Conservation (phyloP, 2,888 invertebrate genomes). For the Lycaena phlaeas region DNA sequence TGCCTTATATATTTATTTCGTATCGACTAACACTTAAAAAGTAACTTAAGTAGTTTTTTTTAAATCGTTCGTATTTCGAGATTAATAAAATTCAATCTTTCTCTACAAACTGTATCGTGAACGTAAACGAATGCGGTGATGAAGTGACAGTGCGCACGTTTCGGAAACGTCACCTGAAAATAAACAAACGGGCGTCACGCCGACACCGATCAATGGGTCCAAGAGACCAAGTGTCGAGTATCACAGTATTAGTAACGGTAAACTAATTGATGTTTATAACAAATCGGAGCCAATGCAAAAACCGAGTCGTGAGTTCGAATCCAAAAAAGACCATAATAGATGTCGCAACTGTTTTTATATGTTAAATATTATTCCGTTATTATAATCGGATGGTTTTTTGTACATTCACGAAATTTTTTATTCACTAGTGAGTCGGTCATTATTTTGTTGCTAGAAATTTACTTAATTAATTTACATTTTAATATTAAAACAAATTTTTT, state of each 20-base stretch:
- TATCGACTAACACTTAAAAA: no score
- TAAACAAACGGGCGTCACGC: conserved; percentile 47
- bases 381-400: no score
- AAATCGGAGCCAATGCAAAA: conserved; percentile 56
- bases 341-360: conserved; percentile 1
- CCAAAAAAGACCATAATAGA: conserved; percentile 25
- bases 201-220: conserved; percentile 36
- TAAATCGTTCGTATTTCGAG: no score
- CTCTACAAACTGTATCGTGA: not conserved
- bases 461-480: no score
- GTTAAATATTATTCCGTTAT: conserved; percentile 4
- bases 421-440: no score
- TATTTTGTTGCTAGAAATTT: no score
- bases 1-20: no score
- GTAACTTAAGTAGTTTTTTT: no score
- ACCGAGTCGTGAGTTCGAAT: conserved; percentile 51
- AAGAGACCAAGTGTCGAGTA: conserved; percentile 52
- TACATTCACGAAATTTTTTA: no score
- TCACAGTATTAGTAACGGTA: conserved; percentile 55
- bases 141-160: conserved; percentile 4
- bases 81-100: conserved; percentile 1
- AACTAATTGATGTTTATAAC: conserved; percentile 61
- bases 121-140: no score
- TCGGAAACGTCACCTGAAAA: conserved; percentile 26
- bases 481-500: no score